Evolutionary conservation across 1,140 invertebrate genomes (phyloP).

Genomic region (Drosophila bocqueti): DNA sequence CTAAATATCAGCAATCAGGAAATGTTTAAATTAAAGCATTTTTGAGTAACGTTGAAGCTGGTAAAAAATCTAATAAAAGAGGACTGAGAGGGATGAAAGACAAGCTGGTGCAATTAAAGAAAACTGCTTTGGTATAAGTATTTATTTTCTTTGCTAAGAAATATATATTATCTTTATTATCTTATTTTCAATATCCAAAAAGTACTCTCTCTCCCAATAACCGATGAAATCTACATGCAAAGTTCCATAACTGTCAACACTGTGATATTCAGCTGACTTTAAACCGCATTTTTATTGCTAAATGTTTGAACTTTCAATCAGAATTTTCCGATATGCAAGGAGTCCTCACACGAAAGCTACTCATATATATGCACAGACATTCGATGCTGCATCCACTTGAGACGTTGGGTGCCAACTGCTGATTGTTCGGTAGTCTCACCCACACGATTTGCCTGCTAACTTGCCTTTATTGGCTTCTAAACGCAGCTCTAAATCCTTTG

Average conservation of each 20-base stretch:
- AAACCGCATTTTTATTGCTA: constrained; percentile 1
- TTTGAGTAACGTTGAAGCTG: neutral
- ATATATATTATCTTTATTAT: neutral
- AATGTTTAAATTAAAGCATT: neutral
- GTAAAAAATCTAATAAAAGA: neutral
- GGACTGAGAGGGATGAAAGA: neutral
- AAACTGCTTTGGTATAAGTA: too few species aligned
- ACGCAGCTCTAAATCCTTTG: constrained; percentile 79
- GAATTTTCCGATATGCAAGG: neutral
- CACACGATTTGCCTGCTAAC: constrained; percentile 63
- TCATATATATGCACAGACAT: neutral
- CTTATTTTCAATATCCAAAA: neutral
- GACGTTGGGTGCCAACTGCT: constrained; percentile 32
- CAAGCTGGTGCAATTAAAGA: too few species aligned
- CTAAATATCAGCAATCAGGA: constrained; percentile 25
- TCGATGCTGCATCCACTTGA: constrained; percentile 35
- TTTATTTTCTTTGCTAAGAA: too few species aligned
- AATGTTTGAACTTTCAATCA: neutral
- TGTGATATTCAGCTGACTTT: neutral
- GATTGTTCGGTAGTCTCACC: constrained; percentile 42
- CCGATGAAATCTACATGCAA: neutral
- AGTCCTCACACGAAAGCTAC: neutral
- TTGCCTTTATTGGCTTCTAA: constrained; percentile 79
- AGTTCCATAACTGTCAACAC: neutral
- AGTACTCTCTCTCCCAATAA: neutral